A percentile compares a stretch with the other conserved stretches of the same genome.
phyloP scores from a whole-genome alignment of 2,888 invertebrate species.

The Caenorhabditis afra region DNA sequence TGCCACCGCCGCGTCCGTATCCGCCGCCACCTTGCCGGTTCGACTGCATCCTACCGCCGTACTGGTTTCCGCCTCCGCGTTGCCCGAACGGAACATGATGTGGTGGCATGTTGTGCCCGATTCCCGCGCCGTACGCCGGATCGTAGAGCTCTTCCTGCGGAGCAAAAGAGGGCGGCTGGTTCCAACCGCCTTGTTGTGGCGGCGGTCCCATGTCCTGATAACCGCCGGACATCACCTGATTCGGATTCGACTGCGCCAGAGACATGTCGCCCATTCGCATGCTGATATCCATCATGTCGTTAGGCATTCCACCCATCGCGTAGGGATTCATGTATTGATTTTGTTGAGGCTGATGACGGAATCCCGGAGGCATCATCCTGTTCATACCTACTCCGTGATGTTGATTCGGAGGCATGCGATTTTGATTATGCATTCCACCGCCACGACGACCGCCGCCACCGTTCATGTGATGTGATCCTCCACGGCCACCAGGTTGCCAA shows the following conservation, averaged over 20 bases:
- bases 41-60: conserved; percentile 38
- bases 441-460: conserved; percentile 41
- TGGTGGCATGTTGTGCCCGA: background rate
- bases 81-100: conserved; percentile 38
- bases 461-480: conserved; percentile 55
- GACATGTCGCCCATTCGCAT: conserved; percentile 56
- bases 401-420: conserved; percentile 28
- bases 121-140: conserved; percentile 28
- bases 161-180: conserved; percentile 49
- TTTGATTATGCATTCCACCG: conserved; percentile 42
- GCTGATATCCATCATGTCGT: conserved; percentile 51
- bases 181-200: conserved; percentile 23
- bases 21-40: conserved; percentile 18
- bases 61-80: conserved; percentile 30
- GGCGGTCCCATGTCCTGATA: conserved; percentile 26
- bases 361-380: conserved; percentile 51
- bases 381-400: conserved; percentile 51
- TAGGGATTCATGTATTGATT: conserved; percentile 32
- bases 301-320: conserved; percentile 37
- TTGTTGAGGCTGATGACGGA: conserved; percentile 46
- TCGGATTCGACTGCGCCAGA: conserved; percentile 16
- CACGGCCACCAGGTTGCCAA: conserved; percentile 57
- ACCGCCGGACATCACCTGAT: conserved; percentile 25
- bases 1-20: conserved; percentile 11
- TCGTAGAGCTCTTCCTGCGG: conserved; percentile 56